A percentile compares a stretch with the other conserved stretches of the same genome.
These are phyloP conservation scores for Calcarius lapponicus DNA, from an alignment of 2,797 vertebrate genomes.

Conservation along the genomic window DNA sequence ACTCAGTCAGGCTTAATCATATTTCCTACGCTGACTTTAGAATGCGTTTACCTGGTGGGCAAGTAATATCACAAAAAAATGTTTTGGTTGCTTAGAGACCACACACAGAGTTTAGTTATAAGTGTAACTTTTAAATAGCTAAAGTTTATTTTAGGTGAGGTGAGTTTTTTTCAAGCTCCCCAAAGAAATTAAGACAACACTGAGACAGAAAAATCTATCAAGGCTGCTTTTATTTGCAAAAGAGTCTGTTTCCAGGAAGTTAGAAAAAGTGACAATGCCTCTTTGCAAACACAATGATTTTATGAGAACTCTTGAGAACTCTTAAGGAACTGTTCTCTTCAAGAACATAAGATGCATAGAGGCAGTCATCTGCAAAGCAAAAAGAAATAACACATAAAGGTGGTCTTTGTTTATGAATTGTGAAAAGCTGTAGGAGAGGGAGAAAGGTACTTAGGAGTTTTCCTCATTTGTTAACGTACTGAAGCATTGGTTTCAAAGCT, in stretches of 20 bases:
- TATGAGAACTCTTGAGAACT: not conserved
- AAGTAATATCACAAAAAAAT: not conserved
- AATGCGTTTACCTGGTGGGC: not conserved
- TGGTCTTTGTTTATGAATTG: not conserved
- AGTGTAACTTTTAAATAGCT: not conserved
- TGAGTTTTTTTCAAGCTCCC: not conserved
- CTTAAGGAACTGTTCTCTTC: not conserved
- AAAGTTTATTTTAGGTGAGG: not conserved
- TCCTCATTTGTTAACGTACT: not conserved
- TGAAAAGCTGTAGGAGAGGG: not conserved
- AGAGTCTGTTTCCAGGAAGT: not conserved
- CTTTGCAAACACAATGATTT: not conserved
- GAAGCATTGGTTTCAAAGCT: not conserved
- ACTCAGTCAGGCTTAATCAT: not conserved
- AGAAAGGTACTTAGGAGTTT: not conserved
- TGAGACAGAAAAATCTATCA: not conserved
- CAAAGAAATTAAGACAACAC: not conserved
- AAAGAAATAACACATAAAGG: not conserved
- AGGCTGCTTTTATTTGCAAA: not conserved
- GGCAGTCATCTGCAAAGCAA: not conserved
- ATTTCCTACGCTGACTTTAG: not conserved
- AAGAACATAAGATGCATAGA: not conserved
- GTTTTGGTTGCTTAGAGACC: not conserved
- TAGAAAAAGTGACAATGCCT: not conserved
- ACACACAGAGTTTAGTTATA: not conserved